A percentile compares a stretch with the other conserved stretches of the same genome.
These are phyloP conservation scores for Atethmia centrago DNA, from an alignment of 2,888 invertebrate species.

Conservation along the genomic window DNA sequence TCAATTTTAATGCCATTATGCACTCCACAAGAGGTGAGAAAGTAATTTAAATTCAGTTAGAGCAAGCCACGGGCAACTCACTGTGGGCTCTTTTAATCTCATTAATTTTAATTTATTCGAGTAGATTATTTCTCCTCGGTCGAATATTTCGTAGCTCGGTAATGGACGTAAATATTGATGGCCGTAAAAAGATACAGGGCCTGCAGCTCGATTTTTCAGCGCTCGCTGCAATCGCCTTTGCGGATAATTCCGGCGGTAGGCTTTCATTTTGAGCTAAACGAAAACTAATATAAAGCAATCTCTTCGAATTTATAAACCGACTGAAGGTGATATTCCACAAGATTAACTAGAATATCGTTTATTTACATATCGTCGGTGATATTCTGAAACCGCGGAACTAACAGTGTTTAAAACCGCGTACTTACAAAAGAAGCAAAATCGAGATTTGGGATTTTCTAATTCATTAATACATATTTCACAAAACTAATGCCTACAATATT, in stretches of 20 bases:
- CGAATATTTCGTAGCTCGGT: slow-evolving; percentile 75
- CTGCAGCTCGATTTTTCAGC: slow-evolving; percentile 32
- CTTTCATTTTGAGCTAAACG: slow-evolving; percentile 11
- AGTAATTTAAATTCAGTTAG: slow-evolving; percentile 88
- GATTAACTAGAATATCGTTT: too few species aligned
- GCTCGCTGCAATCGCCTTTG: slow-evolving; percentile 20
- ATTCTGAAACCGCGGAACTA: too few species aligned
- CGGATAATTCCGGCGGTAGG: neutral
- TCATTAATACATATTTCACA: too few species aligned
- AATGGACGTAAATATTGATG: slow-evolving; percentile 62
- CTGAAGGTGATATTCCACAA: too few species aligned
- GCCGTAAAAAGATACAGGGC: slow-evolving; percentile 44
- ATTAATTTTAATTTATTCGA: slow-evolving; percentile 90
- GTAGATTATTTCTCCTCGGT: slow-evolving; percentile 84
- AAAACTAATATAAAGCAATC: slow-evolving; percentile 11
- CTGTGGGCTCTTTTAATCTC: slow-evolving; percentile 86
- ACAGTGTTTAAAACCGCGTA: too few species aligned
- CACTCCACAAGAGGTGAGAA: slow-evolving; percentile 87
- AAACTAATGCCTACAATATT: too few species aligned
- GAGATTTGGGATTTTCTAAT: too few species aligned
- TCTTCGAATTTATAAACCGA: neutral
- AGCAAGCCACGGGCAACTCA: slow-evolving; percentile 76
- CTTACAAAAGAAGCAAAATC: too few species aligned
- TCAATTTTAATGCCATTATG: slow-evolving; percentile 88
- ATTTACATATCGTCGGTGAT: too few species aligned